Evolutionary conservation across 2,888 invertebrate species (phyloP).

Genomic region (Heteropelma amictum): DNA sequence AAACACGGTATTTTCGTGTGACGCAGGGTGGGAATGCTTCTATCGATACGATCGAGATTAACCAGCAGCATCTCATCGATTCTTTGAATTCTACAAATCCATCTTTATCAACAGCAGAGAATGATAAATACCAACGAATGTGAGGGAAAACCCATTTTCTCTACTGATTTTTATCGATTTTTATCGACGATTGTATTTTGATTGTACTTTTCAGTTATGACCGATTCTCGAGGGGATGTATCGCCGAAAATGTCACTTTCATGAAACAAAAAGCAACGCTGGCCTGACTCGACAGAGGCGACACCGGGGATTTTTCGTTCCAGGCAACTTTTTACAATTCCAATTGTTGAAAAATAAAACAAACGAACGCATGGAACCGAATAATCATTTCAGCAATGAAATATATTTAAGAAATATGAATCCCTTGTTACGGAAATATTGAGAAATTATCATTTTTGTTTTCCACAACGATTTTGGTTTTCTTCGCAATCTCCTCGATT

Average conservation of each 20-base stretch:
- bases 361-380: background rate
- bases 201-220: slow-evolving; percentile 79
- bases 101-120: slow-evolving; percentile 86
- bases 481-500: no score
- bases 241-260: slow-evolving; percentile 79
- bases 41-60: slow-evolving; percentile 73
- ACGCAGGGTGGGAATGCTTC: slow-evolving; percentile 46
- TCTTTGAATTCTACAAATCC: slow-evolving; percentile 87
- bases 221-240: slow-evolving; percentile 81
- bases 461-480: no score
- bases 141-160: slow-evolving; percentile 78
- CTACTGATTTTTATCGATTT: background rate
- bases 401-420: no score
- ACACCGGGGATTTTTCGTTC: background rate
- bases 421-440: no score
- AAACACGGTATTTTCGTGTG: no score
- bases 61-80: slow-evolving; percentile 82
- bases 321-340: background rate
- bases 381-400: no score
- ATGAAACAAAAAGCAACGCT: slow-evolving; percentile 81
- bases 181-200: background rate
- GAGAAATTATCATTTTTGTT: no score
- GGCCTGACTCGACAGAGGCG: slow-evolving; percentile 75
- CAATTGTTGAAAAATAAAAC: background rate
- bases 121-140: slow-evolving; percentile 87